Conservation (phyloP, 1,140 invertebrate species). For the Neodiprion lecontei region DNA sequence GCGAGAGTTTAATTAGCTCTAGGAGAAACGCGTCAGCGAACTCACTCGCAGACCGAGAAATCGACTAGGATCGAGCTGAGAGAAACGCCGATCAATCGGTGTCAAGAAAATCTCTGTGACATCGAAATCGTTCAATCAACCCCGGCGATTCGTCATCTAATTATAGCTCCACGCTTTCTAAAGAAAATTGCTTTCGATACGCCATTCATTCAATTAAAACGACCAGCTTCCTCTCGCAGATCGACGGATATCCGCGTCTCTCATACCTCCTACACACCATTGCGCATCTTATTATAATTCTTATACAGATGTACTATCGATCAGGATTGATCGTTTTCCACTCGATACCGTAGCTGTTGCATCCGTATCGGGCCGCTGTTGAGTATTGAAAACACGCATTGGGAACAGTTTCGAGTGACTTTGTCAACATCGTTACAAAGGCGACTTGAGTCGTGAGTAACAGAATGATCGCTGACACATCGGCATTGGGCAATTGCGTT, state of each 20-base stretch:
- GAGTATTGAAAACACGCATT: neutral
- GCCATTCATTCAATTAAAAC: slow-evolving; percentile 1
- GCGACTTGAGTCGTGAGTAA: neutral
- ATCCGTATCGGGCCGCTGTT: too few relatives aligned
- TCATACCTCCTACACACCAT: too few relatives aligned
- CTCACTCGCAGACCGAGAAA: too few relatives aligned
- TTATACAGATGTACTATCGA: too few relatives aligned
- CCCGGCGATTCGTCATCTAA: neutral
- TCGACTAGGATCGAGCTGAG: neutral
- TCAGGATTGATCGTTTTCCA: too few relatives aligned
- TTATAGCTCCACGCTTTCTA: neutral
- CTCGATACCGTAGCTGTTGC: too few relatives aligned
- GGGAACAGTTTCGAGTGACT: neutral
- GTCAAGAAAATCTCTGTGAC: neutral
- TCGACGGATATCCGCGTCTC: neutral
- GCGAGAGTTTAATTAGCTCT: too few relatives aligned
- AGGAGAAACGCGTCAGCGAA: too few relatives aligned
- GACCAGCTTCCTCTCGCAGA: neutral
- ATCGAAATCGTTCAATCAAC: neutral
- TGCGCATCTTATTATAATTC: too few relatives aligned
- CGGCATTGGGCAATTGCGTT: neutral
- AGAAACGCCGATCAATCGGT: neutral
- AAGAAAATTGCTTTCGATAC: slow-evolving; percentile 1
- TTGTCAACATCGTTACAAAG: neutral
- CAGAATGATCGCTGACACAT: neutral